These are phyloP conservation scores for Sebastes minor DNA, from an alignment of 2,797 vertebrate species.

Conservation along the genomic window DNA sequence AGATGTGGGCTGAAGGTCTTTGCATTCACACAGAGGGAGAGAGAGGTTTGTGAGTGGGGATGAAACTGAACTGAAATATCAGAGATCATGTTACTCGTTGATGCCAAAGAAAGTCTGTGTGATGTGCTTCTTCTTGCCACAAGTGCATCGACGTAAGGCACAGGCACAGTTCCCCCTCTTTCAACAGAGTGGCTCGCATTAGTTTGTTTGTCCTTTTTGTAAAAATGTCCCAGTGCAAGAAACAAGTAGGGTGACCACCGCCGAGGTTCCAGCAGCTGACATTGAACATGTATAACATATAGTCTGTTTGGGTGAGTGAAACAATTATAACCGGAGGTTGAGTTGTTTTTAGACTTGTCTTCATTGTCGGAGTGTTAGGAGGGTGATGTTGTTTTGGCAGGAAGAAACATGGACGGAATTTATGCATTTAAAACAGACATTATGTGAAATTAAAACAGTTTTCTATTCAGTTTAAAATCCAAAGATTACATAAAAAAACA, in stretches of 20 bases:
- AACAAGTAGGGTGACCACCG: constrained; percentile 86
- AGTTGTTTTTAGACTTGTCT: not conserved
- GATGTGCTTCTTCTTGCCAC: constrained; percentile 99
- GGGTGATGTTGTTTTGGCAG: not conserved
- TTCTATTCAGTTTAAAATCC: not conserved
- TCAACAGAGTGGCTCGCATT: constrained; percentile 88
- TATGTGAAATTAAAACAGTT: constrained; percentile 2
- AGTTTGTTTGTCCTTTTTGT: constrained; percentile 10
- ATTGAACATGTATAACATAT: not conserved
- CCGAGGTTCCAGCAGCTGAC: not conserved
- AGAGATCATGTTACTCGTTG: constrained; percentile 75
- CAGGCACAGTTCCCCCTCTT: constrained; percentile 93
- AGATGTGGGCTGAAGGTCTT: constrained; percentile 58
- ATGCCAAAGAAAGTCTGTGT: constrained; percentile 76
- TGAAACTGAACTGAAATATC: constrained; percentile 71
- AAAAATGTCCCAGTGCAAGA: constrained; percentile 86
- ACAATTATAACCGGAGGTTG: not conserved
- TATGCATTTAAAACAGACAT: not conserved
- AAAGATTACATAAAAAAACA: not conserved
- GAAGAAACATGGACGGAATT: not conserved
- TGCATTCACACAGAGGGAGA: constrained; percentile 65
- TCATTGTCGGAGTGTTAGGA: no score
- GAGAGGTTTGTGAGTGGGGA: not conserved
- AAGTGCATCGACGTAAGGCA: constrained; percentile 99
- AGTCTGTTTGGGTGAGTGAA: not conserved